Evolutionary conservation across 2,113 vertebrate genomes (phyloP), one percentile per base, ranked within the genome.

Genomic region (Alligator mississippiensis): DNA sequence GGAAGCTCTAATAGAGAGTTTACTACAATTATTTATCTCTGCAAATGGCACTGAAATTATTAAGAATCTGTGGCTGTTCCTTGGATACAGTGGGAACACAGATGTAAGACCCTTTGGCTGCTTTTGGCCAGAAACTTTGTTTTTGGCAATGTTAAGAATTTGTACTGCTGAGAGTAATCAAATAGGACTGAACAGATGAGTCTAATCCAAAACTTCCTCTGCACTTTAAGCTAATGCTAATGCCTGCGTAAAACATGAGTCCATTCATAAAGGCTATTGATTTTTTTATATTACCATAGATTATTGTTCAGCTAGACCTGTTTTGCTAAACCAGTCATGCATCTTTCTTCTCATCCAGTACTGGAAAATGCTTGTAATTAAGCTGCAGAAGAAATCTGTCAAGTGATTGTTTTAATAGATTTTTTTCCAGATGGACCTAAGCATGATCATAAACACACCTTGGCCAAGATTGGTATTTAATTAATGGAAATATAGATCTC

Each of bases 1-100:
- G 94, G 86, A 94, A 95, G 80, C 91, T 90, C 80, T 25, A 78
- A 80, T 17, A 22, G 16, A 47, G 4, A 93, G n/a, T 88, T 58
- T 62, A 1, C 76, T 63, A 76, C 87, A 92, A 75, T 47, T 47
- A 47, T 75, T 92, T 16, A 87, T 72, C 82, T 89, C 92, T 85
- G 75, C 92, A 85, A 75, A 70, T 1, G 2, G 84, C 82, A 17
- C 1, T 82, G 75, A 58, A 74, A 72, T 80, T 62, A 70, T 60
- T 77, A 61, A 87, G 22, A 63, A 75, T 54, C 21, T 88, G 85
- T 86, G 17, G 1, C 76, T 87, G 63, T 66, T 81, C 82, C 74
- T 68, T 25, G 87, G 38, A 78, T 34, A 22, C 16, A 24, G 16
- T 70, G 76, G 58, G 55, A 89, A 82, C 5, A 77, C 14, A 64